Conservation (phyloP, 2,888 invertebrate species). For the Syrista parreyssii region DNA sequence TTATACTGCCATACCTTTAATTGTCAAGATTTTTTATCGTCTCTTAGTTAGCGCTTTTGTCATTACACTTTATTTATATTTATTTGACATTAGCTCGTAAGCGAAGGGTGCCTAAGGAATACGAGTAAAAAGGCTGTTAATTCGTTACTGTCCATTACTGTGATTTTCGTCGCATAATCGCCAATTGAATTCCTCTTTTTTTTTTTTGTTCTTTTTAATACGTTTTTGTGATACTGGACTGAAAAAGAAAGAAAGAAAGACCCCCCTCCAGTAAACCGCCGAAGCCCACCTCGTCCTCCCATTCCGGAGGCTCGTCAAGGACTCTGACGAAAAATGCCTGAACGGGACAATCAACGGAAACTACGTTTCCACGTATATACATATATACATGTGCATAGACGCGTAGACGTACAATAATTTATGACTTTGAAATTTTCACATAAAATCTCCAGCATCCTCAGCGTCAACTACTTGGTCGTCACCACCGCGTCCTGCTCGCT, state of each 20-base stretch:
- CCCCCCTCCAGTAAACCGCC: neutral
- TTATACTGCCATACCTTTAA: conserved; percentile 6
- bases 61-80: conserved; percentile 52
- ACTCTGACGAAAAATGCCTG: neutral
- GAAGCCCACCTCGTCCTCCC: neutral
- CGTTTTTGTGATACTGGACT: conserved; percentile 20
- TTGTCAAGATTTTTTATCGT: neutral
- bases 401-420: neutral
- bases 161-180: conserved; percentile 61
- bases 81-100: conserved; percentile 58
- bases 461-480: neutral
- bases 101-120: conserved; percentile 59
- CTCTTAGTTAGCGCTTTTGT: conserved; percentile 2
- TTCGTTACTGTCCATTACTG: conserved; percentile 50
- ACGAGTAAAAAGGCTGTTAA: conserved; percentile 51
- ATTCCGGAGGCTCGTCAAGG: neutral
- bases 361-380: neutral
- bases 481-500: neutral
- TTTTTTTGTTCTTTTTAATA: conserved; percentile 30
- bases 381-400: neutral
- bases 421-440: neutral
- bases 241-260: too few relatives aligned
- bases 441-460: neutral
- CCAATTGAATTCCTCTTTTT: conserved; percentile 43
- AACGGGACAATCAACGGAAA: neutral